Evolutionary conservation across 1,140 invertebrate species (phyloP).

Genomic region (Phortica variegata): DNA sequence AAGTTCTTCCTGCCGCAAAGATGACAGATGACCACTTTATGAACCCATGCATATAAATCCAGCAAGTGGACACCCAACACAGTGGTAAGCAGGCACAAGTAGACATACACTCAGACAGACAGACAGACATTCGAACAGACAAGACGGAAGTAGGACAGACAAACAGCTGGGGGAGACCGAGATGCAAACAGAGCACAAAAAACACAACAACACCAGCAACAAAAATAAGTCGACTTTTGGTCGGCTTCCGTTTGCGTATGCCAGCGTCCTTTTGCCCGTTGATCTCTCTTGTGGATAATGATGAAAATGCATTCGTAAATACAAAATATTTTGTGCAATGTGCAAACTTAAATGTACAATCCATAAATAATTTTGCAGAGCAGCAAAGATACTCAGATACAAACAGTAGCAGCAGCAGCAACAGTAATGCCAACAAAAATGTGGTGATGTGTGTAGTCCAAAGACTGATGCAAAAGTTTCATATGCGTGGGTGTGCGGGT

Average conservation of each 20-base stretch:
- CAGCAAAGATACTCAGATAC: too few relatives aligned
- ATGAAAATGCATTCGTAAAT: conserved; percentile 53
- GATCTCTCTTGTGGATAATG: conserved; percentile 33
- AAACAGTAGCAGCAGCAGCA: too few relatives aligned
- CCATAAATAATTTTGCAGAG: conserved; percentile 44
- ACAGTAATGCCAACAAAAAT: too few relatives aligned
- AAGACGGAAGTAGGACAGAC: too few relatives aligned
- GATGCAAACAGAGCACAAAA: too few relatives aligned
- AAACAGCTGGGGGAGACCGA: too few relatives aligned
- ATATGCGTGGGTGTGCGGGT: too few relatives aligned
- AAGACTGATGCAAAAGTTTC: too few relatives aligned
- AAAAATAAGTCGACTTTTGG: too few relatives aligned
- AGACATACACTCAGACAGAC: conserved; percentile 13
- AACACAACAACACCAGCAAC: too few relatives aligned
- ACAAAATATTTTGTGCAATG: conserved; percentile 48
- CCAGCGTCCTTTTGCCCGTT: not conserved
- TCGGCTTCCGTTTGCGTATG: not conserved
- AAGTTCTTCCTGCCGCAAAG: conserved; percentile 53
- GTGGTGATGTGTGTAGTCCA: too few relatives aligned
- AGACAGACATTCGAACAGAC: too few relatives aligned
- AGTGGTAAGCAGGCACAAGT: not conserved
- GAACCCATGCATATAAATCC: conserved; percentile 54
- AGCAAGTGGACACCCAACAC: conserved; percentile 8
- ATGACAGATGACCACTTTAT: conserved; percentile 55
- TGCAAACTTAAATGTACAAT: conserved; percentile 50